These are phyloP conservation scores for Drosophila villosipedis DNA, from an alignment of 2,888 invertebrate species.

Conservation along the genomic window DNA sequence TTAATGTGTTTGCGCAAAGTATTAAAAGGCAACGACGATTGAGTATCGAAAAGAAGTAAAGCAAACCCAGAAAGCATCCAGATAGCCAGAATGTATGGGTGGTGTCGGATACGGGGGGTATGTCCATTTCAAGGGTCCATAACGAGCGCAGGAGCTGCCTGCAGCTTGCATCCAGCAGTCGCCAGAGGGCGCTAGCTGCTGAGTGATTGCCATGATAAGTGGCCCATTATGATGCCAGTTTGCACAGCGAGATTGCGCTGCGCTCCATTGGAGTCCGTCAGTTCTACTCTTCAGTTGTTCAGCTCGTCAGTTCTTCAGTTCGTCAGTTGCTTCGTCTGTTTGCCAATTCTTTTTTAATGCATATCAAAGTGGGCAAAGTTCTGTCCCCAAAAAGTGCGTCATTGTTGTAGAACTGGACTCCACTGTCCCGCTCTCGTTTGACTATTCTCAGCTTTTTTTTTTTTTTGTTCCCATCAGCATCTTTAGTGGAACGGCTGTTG, in stretches of 20 bases:
- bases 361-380: conserved; percentile 76
- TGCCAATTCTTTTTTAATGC: conserved; percentile 68
- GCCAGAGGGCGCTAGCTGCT: conserved; percentile 66
- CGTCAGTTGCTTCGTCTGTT: conserved; percentile 29
- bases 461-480: conserved; percentile 45
- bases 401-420: conserved; percentile 41
- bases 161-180: conserved; percentile 57
- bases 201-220: conserved; percentile 82
- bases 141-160: conserved; percentile 31
- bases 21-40: conserved; percentile 81
- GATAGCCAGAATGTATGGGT: conserved; percentile 13
- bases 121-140: conserved; percentile 41
- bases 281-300: conserved; percentile 13
- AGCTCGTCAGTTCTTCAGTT: conserved; percentile 20
- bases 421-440: conserved; percentile 5
- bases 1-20: conserved; percentile 78
- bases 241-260: conserved; percentile 78
- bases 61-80: conserved; percentile 57
- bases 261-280: conserved; percentile 71
- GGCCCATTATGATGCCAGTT: conserved; percentile 82
- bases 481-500: conserved; percentile 67
- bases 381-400: conserved; percentile 73
- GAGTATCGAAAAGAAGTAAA: conserved; percentile 80
- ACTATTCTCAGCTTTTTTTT: conserved; percentile 1
- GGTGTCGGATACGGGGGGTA: background rate